These are phyloP conservation scores for Catamblyrhynchus diadema DNA, from an alignment of 2,797 vertebrate species.

Conservation along the genomic window DNA sequence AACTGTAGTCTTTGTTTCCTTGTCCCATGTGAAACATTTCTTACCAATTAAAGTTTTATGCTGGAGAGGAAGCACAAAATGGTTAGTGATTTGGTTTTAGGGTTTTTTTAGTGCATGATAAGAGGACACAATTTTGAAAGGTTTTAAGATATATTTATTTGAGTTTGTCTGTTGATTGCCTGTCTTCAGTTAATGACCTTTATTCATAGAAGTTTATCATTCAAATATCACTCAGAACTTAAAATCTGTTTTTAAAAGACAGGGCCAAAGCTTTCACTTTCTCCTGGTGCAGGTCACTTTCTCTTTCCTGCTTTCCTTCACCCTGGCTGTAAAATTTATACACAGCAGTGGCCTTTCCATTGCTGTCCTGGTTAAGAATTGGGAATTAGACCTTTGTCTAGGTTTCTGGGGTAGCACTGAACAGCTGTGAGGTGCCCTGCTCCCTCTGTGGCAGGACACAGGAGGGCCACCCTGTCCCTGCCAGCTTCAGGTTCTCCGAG, in stretches of 20 bases:
- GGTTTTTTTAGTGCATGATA: background rate
- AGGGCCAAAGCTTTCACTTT: background rate
- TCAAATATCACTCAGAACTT: background rate
- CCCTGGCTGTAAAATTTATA: background rate
- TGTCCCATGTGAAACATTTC: background rate
- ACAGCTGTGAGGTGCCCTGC: background rate
- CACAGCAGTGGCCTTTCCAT: background rate
- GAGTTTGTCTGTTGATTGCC: background rate
- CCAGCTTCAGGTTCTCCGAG: accelerated
- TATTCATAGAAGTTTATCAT: background rate
- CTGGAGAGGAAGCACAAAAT: background rate
- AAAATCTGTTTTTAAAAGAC: background rate
- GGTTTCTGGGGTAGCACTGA: background rate
- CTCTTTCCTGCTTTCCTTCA: background rate
- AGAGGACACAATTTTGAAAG: background rate
- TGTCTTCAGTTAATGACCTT: background rate
- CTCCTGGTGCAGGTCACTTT: background rate
- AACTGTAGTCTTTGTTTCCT: background rate
- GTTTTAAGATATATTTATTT: background rate
- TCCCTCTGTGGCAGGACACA: background rate
- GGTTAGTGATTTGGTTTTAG: background rate
- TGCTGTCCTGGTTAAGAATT: background rate
- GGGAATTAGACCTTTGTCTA: background rate
- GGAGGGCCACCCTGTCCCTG: background rate
- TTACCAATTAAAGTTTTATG: background rate